A percentile compares a stretch with the other conserved stretches of the same genome.
Evolutionary conservation across 2,888 invertebrate species (phyloP).

Genomic region (Halictus ligatus): DNA sequence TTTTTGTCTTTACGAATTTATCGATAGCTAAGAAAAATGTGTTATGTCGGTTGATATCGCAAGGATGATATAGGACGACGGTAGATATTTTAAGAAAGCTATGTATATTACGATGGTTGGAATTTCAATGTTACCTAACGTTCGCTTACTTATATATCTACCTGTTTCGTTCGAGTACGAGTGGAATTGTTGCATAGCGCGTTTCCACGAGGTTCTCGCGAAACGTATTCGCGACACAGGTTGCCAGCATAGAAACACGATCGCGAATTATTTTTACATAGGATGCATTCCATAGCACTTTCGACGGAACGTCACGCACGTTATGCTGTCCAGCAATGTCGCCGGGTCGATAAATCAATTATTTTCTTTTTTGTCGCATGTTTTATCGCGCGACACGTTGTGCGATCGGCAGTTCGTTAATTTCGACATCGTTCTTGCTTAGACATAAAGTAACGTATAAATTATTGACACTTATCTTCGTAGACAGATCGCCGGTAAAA

Average conservation of each 20-base stretch:
- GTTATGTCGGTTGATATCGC: conserved; percentile 16
- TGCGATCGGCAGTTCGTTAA: conserved; percentile 40
- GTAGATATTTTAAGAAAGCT: conserved; percentile 8
- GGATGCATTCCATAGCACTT: conserved; percentile 1
- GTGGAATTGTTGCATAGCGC: background rate
- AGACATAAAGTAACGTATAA: conserved; percentile 33
- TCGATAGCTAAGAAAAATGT: conserved; percentile 13
- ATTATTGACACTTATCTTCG: conserved; percentile 39
- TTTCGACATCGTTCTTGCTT: conserved; percentile 18
- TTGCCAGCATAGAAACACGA: background rate
- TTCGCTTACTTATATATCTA: conserved; percentile 3
- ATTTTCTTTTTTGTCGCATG: background rate
- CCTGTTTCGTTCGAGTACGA: background rate
- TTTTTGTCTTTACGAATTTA: conserved; percentile 9
- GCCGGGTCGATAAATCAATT: conserved; percentile 22
- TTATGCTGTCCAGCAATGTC: background rate
- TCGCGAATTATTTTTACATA: conserved; percentile 8
- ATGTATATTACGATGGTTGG: conserved; percentile 10
- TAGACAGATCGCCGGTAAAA: conserved; percentile 43
- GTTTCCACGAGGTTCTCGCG: background rate
- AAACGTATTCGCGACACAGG: background rate
- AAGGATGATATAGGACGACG: conserved; percentile 10
- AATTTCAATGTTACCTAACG: conserved; percentile 14
- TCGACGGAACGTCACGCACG: background rate
- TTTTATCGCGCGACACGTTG: conserved; percentile 30